phyloP scores from a whole-genome alignment of 2,888 invertebrate species.

The Hirudinaria manillensis region DNA sequence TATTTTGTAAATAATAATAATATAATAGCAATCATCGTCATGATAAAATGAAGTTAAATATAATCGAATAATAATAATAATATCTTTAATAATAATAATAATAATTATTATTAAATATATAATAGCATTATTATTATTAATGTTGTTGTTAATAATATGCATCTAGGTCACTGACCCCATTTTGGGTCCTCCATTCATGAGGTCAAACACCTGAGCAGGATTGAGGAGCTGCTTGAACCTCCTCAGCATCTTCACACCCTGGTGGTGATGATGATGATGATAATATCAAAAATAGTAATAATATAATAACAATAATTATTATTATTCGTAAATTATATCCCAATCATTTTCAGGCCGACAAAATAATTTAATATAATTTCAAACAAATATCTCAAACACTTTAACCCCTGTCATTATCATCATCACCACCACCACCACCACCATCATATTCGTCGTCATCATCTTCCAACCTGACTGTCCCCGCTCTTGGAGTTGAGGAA shows the following conservation, averaged over 20 bases:
- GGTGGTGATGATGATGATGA: constrained; percentile 25
- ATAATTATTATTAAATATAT: no score
- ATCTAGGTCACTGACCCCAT: constrained; percentile 39
- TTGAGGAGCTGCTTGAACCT: constrained; percentile 89
- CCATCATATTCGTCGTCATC: background rate
- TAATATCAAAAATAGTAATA: background rate
- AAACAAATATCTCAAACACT: background rate
- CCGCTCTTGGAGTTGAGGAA: constrained; percentile 97
- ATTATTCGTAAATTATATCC: background rate
- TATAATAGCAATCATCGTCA: no score
- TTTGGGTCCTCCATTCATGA: constrained; percentile 75
- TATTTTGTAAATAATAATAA: no score
- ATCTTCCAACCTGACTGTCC: constrained; percentile 70
- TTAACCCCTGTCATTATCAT: background rate
- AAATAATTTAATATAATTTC: background rate
- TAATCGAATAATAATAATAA: no score
- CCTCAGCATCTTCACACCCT: constrained; percentile 84
- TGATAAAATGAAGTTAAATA: no score
- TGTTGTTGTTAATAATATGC: no score
- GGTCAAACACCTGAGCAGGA: constrained; percentile 94
- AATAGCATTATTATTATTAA: no score
- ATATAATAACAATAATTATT: background rate
- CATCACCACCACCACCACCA: background rate
- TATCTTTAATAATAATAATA: no score
- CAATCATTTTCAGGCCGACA: background rate